phyloP scores from a whole-genome alignment of 2,888 invertebrate genomes.

The Cordilura impudica region DNA sequence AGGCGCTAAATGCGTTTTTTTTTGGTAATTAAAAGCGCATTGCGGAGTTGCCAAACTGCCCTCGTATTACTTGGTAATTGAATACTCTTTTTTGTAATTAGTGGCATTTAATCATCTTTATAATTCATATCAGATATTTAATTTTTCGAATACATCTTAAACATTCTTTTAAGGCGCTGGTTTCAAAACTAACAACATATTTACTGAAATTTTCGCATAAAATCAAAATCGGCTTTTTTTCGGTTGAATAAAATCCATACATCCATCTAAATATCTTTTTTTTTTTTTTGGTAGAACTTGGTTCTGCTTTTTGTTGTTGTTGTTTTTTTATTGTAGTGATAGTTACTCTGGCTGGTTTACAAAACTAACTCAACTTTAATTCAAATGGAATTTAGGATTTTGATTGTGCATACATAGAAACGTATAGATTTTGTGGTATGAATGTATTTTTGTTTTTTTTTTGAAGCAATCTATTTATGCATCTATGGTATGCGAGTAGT shows the following conservation, averaged over 20 bases:
- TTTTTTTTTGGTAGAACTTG: slow-evolving; percentile 30
- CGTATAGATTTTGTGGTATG: slow-evolving; percentile 57
- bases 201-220: slow-evolving; percentile 59
- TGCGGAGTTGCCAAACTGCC: too few species aligned
- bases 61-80: too few species aligned
- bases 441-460: slow-evolving; percentile 34
- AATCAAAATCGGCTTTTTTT: slow-evolving; percentile 58
- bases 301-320: slow-evolving; percentile 27
- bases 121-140: too few species aligned
- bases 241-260: slow-evolving; percentile 55
- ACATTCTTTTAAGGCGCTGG: slow-evolving; percentile 36
- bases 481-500: neutral
- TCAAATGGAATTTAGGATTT: slow-evolving; percentile 75
- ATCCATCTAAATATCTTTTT: slow-evolving; percentile 43
- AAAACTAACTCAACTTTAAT: slow-evolving; percentile 64
- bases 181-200: slow-evolving; percentile 60
- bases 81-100: too few species aligned
- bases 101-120: too few species aligned
- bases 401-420: slow-evolving; percentile 58
- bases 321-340: slow-evolving; percentile 2
- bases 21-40: too few species aligned
- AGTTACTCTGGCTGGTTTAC: slow-evolving; percentile 45
- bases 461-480: slow-evolving; percentile 31
- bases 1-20: too few species aligned
- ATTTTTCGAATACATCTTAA: neutral